A percentile compares a stretch with the other conserved stretches of the same genome.
Evolutionary conservation across 2,888 invertebrate genomes (phyloP).

Genomic region (Malthinus seriepunctatus): DNA sequence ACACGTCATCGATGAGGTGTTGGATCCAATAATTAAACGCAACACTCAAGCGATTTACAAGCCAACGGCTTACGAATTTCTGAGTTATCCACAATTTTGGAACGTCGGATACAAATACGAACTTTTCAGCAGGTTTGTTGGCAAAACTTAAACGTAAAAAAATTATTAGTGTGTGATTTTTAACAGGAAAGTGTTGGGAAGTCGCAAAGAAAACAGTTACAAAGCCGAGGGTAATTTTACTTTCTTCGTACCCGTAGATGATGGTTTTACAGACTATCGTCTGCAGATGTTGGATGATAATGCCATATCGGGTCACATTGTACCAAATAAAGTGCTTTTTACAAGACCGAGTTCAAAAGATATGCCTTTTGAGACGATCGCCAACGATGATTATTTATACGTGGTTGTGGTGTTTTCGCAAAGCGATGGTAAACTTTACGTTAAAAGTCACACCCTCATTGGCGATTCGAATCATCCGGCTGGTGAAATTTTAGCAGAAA

Average conservation of each 20-base stretch:
- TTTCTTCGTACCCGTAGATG: constrained; percentile 86
- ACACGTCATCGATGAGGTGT: constrained; percentile 82
- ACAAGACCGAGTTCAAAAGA: constrained; percentile 76
- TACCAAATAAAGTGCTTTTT: constrained; percentile 83
- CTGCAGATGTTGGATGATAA: constrained; percentile 73
- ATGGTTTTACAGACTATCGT: constrained; percentile 70
- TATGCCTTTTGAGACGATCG: constrained; percentile 74
- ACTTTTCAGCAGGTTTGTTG: constrained; percentile 14
- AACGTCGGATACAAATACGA: constrained; percentile 29
- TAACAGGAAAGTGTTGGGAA: constrained; percentile 65
- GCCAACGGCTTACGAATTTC: constrained; percentile 78
- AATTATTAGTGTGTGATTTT: not conserved
- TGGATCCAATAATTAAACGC: constrained; percentile 72
- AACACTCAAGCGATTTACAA: constrained; percentile 50
- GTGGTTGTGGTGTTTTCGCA: constrained; percentile 76
- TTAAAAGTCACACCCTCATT: constrained; percentile 77
- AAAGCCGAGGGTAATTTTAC: constrained; percentile 76
- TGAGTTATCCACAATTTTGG: constrained; percentile 61
- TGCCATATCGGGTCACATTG: constrained; percentile 84
- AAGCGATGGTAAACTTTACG: constrained; percentile 68
- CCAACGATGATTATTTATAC: constrained; percentile 79
- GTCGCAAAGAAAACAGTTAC: constrained; percentile 72
- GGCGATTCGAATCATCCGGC: constrained; percentile 75
- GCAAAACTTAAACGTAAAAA: constrained; percentile 12
- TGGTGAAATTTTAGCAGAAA: constrained; percentile 82